Conservation (phyloP, 2,888 invertebrate genomes). For the Petrolisthes manimaculis region DNA sequence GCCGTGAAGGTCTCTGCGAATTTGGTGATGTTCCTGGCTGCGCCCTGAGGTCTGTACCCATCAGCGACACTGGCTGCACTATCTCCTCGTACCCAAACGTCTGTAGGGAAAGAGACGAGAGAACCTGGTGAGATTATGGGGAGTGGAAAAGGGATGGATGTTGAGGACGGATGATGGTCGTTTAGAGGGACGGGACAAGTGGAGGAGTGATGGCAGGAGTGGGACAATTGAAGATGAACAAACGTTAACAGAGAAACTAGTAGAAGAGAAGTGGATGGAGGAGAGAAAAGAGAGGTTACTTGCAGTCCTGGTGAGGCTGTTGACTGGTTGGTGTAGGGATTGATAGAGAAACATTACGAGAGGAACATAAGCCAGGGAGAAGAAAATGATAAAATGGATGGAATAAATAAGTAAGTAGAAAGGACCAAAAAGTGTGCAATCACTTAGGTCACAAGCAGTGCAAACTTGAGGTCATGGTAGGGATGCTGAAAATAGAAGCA, state of each 20-base stretch:
- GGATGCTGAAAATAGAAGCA: too few relatives aligned
- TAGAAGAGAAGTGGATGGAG: not conserved
- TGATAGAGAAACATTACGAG: not conserved
- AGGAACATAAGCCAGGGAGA: not conserved
- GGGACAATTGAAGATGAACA: not conserved
- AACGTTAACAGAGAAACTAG: not conserved
- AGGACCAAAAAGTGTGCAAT: not conserved
- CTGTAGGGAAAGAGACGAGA: slow-evolving; percentile 9
- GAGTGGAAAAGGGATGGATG: not conserved
- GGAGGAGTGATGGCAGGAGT: not conserved
- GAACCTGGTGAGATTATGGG: not conserved
- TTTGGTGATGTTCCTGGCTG: slow-evolving; percentile 43
- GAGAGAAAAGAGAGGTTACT: not conserved
- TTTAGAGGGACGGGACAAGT: too few relatives aligned
- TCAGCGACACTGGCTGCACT: slow-evolving; percentile 34
- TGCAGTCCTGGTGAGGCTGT: not conserved
- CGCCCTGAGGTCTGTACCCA: slow-evolving; percentile 40
- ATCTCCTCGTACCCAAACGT: slow-evolving; percentile 53
- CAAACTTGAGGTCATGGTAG: too few relatives aligned
- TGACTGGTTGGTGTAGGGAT: not conserved
- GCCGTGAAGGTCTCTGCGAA: slow-evolving; percentile 71
- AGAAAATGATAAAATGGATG: too few relatives aligned
- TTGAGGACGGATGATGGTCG: not conserved
- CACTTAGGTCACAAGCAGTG: too few relatives aligned
- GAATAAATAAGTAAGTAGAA: too few relatives aligned